Conservation (phyloP, 1,140 invertebrate genomes). For the Sinonovacula constricta region DNA sequence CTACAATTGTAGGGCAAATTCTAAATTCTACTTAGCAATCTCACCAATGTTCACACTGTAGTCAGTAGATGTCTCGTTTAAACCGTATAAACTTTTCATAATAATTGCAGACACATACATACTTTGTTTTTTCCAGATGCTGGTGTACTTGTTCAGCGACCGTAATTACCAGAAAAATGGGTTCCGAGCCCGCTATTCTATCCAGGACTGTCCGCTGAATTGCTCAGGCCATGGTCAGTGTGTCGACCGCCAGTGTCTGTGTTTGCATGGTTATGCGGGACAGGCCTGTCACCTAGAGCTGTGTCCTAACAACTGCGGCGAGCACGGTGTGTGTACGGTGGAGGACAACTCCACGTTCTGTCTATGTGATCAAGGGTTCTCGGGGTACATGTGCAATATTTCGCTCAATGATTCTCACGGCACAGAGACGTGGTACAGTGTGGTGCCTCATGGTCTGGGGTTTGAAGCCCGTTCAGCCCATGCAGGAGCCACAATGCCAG, state of each 20-base stretch:
- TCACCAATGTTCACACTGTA: too few relatives aligned
- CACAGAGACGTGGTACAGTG: constrained; percentile 75
- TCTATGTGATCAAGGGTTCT: constrained; percentile 74
- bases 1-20: too few relatives aligned
- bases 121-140: constrained; percentile 88
- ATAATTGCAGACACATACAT: too few relatives aligned
- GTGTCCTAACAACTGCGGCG: constrained; percentile 76
- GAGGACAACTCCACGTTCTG: constrained; percentile 60
- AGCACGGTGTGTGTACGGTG: constrained; percentile 65
- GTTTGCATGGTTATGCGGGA: constrained; percentile 81
- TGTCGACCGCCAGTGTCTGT: constrained; percentile 89
- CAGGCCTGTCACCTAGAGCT: constrained; percentile 85
- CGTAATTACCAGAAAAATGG: constrained; percentile 96
- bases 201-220: constrained; percentile 94
- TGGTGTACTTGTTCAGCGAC: constrained; percentile 95
- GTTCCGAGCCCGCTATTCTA: constrained; percentile 92
- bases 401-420: constrained; percentile 61
- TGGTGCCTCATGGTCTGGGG: constrained; percentile 81
- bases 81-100: too few relatives aligned
- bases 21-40: too few relatives aligned
- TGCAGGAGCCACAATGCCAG: constrained; percentile 88
- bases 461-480: constrained; percentile 91
- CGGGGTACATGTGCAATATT: constrained; percentile 76
- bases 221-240: constrained; percentile 90
- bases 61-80: too few relatives aligned